Evolutionary conservation across 2,113 vertebrate species (phyloP).

Genomic region (pig (Sus scrofa)): DNA sequence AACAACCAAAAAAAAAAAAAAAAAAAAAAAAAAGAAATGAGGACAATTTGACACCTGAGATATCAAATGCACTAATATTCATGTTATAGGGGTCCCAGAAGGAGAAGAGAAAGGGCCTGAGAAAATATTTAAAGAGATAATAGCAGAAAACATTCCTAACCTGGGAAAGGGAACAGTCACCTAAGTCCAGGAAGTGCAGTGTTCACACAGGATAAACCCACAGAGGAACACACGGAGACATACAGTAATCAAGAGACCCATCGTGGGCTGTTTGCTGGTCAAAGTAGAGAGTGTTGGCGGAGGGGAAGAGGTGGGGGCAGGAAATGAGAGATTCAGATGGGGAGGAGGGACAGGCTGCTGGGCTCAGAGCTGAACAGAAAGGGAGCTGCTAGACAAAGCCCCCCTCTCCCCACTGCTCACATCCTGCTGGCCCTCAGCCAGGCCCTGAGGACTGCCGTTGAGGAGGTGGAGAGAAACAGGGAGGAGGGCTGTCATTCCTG

Average conservation of each 20-base stretch:
- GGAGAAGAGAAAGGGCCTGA: background rate
- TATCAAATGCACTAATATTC: background rate
- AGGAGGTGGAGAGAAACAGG: background rate
- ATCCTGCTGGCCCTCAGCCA: background rate
- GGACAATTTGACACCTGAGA: background rate
- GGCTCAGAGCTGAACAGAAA: background rate
- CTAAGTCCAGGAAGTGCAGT: background rate
- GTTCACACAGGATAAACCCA: background rate
- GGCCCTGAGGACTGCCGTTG: background rate
- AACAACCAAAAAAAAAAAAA: too few species aligned
- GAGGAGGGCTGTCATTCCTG: slow-evolving; percentile 8
- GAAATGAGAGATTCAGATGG: background rate
- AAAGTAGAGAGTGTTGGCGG: background rate
- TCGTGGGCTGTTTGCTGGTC: background rate
- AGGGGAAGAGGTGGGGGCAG: background rate
- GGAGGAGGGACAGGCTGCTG: background rate
- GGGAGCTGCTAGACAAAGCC: background rate
- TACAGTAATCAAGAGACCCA: background rate
- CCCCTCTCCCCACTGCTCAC: background rate
- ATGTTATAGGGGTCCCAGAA: background rate
- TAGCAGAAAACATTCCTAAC: background rate
- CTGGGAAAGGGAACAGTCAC: background rate
- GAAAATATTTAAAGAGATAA: background rate
- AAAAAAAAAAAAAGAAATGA: background rate
- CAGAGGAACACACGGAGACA: background rate